Percentiles rank a stretch among this genome's conserved stretches.
phyloP scores from a whole-genome alignment of 2,113 vertebrate genomes.

The Apaloderma vittatum region DNA sequence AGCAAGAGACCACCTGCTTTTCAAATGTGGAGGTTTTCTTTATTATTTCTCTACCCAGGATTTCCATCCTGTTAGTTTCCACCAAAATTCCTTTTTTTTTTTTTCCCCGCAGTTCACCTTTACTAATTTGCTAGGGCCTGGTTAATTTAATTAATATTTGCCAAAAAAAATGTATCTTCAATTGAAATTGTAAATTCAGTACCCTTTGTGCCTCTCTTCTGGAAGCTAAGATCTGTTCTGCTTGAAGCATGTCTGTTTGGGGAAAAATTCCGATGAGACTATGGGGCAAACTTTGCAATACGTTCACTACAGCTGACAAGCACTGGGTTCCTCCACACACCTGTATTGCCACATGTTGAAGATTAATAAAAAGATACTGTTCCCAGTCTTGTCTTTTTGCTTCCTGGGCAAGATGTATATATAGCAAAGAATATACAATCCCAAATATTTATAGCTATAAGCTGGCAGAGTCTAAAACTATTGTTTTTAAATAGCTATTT shows the following conservation, averaged over 20 bases:
- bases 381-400: neutral
- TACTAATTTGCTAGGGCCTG: neutral
- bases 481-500: neutral
- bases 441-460: neutral
- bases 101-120: neutral
- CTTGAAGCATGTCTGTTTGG: neutral
- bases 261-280: neutral
- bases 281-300: neutral
- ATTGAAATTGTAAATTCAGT: neutral
- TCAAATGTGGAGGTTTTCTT: neutral
- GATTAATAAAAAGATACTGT: neutral
- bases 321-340: neutral
- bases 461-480: neutral
- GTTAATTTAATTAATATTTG: neutral
- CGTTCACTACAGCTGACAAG: neutral
- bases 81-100: neutral
- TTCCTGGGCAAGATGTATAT: neutral
- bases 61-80: neutral
- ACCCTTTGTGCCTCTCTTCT: neutral
- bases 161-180: neutral
- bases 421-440: neutral
- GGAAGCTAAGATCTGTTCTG: neutral
- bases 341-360: neutral
- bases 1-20: neutral
- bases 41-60: rapidly evolving